Evolutionary conservation across 35 echinoderm and acorn worm species (phyloP).

Genomic region (Apostichopus japonicus): DNA sequence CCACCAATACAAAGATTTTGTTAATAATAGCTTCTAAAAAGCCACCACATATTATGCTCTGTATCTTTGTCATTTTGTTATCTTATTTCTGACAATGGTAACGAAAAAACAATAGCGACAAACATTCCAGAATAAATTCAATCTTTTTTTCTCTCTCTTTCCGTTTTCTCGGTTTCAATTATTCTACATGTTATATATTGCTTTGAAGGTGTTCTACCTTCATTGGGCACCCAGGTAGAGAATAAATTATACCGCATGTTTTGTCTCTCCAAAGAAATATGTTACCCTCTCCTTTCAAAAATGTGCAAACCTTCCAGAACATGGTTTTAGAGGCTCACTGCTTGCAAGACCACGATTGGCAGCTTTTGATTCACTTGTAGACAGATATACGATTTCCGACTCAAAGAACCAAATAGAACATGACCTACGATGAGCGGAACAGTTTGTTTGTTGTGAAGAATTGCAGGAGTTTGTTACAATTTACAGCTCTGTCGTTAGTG

Average conservation of each 20-base stretch:
- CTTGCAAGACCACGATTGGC: not conserved
- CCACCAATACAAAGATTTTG: too few relatives aligned
- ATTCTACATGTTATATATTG: not conserved
- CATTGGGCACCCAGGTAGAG: not conserved
- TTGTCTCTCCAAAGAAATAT: not conserved
- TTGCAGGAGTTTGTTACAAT: not conserved
- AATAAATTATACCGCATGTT: not conserved
- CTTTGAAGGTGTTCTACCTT: not conserved
- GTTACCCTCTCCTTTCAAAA: not conserved
- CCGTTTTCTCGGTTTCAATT: not conserved
- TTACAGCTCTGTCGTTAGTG: not conserved
- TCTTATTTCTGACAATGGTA: too few relatives aligned
- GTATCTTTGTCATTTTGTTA: too few relatives aligned
- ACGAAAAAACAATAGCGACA: too few relatives aligned
- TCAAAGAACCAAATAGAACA: not conserved
- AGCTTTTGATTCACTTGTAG: not conserved
- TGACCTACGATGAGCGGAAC: not conserved
- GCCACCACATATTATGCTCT: too few relatives aligned
- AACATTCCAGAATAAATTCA: too few relatives aligned
- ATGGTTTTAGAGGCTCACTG: too few relatives aligned
- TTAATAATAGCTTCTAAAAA: too few relatives aligned
- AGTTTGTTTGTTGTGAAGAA: slow-evolving; percentile 9
- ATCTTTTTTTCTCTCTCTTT: too few relatives aligned
- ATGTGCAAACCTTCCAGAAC: not conserved
- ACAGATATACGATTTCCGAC: not conserved